Evolutionary conservation across 2,888 invertebrate genomes (phyloP).

Genomic region (Myopa tessellatipennis): DNA sequence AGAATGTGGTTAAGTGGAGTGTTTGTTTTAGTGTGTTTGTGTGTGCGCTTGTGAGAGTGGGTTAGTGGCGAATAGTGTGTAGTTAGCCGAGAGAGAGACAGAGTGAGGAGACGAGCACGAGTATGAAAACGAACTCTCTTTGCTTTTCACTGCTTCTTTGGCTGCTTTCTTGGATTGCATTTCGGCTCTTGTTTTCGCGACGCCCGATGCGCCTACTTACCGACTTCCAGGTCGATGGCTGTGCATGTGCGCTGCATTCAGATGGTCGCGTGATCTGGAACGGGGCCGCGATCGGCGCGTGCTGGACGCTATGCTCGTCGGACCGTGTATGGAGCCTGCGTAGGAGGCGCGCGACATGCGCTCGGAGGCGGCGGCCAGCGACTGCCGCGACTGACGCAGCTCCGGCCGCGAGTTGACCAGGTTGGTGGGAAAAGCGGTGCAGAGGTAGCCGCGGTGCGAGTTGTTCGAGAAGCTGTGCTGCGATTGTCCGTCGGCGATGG

Average conservation of each 20-base stretch:
- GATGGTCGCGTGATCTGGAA: conserved; percentile 79
- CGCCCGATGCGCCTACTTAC: conserved; percentile 67
- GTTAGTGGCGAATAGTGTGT: neutral
- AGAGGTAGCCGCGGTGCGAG: conserved; percentile 79
- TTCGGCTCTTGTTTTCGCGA: neutral
- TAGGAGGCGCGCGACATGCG: conserved; percentile 82
- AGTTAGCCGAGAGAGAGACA: neutral
- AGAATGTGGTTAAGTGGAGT: neutral
- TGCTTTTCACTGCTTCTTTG: conserved; percentile 24
- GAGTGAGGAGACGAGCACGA: neutral
- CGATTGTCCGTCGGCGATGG: conserved; percentile 89
- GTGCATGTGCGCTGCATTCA: conserved; percentile 69
- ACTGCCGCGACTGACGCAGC: conserved; percentile 87
- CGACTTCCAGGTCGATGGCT: conserved; percentile 80
- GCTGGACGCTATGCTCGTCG: conserved; percentile 72
- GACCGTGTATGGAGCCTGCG: conserved; percentile 74
- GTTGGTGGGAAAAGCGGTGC: conserved; percentile 78
- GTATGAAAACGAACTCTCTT: conserved; percentile 30
- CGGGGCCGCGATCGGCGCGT: conserved; percentile 79
- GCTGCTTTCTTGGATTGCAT: neutral
- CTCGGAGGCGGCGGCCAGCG: conserved; percentile 84
- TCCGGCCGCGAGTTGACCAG: conserved; percentile 83
- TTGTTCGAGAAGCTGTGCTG: conserved; percentile 89
- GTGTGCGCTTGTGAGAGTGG: conserved; percentile 31
- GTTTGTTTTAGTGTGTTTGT: conserved; percentile 12